These are phyloP conservation scores for Apamea sordens DNA, from an alignment of 2,888 invertebrate genomes.

Conservation along the genomic window DNA sequence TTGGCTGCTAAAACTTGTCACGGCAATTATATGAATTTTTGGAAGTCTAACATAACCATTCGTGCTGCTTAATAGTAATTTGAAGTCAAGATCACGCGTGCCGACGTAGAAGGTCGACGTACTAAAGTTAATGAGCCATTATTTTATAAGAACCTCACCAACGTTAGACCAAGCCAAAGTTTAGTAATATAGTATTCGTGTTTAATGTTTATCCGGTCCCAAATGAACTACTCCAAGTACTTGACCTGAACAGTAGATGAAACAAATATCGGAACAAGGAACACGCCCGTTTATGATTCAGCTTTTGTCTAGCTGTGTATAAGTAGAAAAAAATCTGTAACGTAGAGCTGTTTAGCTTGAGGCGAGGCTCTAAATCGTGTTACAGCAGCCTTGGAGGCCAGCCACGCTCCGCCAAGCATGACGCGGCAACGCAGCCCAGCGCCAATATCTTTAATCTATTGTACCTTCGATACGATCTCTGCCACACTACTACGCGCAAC, in stretches of 20 bases:
- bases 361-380: constrained; percentile 81
- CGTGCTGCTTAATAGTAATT: constrained; percentile 63
- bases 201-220: constrained; percentile 36
- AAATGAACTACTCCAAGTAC: constrained; percentile 10
- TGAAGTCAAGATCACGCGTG: constrained; percentile 70
- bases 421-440: constrained; percentile 79
- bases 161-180: constrained; percentile 39
- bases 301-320: constrained; percentile 36
- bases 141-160: constrained; percentile 48
- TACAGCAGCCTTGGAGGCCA: constrained; percentile 87
- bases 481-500: constrained; percentile 61
- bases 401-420: constrained; percentile 85
- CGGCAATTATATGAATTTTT: constrained; percentile 30
- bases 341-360: constrained; percentile 77
- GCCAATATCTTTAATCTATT: constrained; percentile 84
- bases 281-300: constrained; percentile 53
- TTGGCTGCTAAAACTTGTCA: constrained; percentile 1
- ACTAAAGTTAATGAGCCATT: constrained; percentile 57
- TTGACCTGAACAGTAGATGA: constrained; percentile 12
- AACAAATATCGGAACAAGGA: constrained; percentile 20
- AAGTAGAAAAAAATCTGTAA: constrained; percentile 73
- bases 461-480: constrained; percentile 67
- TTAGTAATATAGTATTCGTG: constrained; percentile 32
- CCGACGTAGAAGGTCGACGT: constrained; percentile 58
- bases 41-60: constrained; percentile 31